Evolutionary conservation across 1,140 invertebrate genomes (phyloP).

Genomic region (Zaprionus tsacasi): DNA sequence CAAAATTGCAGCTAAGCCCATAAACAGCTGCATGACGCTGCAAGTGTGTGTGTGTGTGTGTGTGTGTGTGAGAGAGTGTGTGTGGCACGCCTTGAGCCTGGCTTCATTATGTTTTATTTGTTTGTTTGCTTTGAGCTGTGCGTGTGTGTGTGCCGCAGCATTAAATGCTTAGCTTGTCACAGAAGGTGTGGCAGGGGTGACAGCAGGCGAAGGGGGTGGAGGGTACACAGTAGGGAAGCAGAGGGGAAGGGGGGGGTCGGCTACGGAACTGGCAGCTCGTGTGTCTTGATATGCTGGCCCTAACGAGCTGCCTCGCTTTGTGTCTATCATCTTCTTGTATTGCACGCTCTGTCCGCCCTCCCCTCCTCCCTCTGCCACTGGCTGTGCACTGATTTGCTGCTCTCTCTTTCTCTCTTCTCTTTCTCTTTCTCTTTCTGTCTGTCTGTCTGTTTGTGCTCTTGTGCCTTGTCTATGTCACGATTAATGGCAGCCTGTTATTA

Average conservation of each 20-base stretch:
- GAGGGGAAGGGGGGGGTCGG: not conserved
- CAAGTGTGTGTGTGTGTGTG: not conserved
- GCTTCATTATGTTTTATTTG: slow-evolving; percentile 61
- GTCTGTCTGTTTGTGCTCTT: not conserved
- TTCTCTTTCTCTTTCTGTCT: not conserved
- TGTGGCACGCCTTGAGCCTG: slow-evolving; percentile 17
- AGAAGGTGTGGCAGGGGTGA: slow-evolving; percentile 19
- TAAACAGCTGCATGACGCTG: slow-evolving; percentile 45
- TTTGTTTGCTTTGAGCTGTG: slow-evolving; percentile 56
- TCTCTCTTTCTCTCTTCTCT: not conserved
- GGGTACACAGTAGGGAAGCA: too few species aligned
- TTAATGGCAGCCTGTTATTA: slow-evolving; percentile 50
- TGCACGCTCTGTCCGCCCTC: not conserved
- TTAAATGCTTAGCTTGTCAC: slow-evolving; percentile 72
- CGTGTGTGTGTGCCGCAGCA: slow-evolving; percentile 55
- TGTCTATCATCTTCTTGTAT: slow-evolving; percentile 46
- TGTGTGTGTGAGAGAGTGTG: not conserved
- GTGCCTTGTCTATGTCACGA: slow-evolving; percentile 51
- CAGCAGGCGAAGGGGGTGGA: not conserved
- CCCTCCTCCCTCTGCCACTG: slow-evolving; percentile 11
- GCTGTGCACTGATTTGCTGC: slow-evolving; percentile 36
- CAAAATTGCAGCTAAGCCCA: slow-evolving; percentile 55
- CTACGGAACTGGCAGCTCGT: slow-evolving; percentile 23
- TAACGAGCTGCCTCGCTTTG: slow-evolving; percentile 64
- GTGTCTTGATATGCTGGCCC: slow-evolving; percentile 63